Evolutionary conservation across 2,888 invertebrate species (phyloP).

Genomic region (Conops quadrifasciatus): DNA sequence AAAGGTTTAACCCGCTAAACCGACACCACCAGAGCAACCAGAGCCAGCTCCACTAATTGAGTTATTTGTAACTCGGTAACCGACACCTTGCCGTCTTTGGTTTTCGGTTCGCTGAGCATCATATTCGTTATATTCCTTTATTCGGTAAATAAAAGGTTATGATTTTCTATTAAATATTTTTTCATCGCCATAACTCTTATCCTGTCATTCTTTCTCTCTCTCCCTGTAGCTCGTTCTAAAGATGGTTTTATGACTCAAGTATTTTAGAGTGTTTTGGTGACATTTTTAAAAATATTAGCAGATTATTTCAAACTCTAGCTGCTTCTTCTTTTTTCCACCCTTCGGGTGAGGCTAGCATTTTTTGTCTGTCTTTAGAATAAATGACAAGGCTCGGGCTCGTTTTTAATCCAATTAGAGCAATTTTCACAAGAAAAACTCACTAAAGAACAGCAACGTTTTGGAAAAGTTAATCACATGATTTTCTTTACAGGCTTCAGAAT

Average conservation of each 20-base stretch:
- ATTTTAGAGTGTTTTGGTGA: neutral
- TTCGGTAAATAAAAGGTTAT: slow-evolving; percentile 9
- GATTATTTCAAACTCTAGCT: neutral
- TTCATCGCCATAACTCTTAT: too few relatives aligned
- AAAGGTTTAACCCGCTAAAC: slow-evolving; percentile 9
- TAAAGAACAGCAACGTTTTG: too few relatives aligned
- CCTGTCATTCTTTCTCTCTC: neutral
- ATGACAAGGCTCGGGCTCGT: too few relatives aligned
- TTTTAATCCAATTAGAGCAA: too few relatives aligned
- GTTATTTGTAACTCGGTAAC: neutral
- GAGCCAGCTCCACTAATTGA: slow-evolving; percentile 9
- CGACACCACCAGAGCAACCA: neutral
- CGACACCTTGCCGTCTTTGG: too few relatives aligned
- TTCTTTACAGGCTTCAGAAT: too few relatives aligned
- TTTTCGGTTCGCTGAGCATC: neutral
- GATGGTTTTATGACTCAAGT: neutral
- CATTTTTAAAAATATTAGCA: slow-evolving; percentile 1
- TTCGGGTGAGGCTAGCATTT: neutral
- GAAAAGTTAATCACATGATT: too few relatives aligned
- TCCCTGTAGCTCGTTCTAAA: neutral
- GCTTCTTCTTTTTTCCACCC: neutral
- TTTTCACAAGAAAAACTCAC: too few relatives aligned
- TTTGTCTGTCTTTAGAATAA: too few relatives aligned
- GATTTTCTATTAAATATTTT: neutral
- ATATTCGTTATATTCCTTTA: slow-evolving; percentile 1